Percentiles rank a stretch among this genome's conserved stretches.
Evolutionary conservation across 2,888 invertebrate species (phyloP).

Genomic region (Clanis bilineata): DNA sequence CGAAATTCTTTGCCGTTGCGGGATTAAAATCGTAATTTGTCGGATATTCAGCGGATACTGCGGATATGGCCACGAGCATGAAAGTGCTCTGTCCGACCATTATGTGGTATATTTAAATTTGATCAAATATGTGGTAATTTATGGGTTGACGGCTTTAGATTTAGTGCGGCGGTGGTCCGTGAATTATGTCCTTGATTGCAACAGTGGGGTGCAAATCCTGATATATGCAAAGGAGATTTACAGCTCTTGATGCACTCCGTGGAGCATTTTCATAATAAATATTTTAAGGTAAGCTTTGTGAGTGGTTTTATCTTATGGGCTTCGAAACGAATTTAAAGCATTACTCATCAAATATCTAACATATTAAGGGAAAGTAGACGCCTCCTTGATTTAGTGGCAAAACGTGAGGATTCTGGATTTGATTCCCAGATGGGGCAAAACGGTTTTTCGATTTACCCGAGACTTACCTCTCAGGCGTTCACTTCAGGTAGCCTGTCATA

Average conservation of each 20-base stretch:
- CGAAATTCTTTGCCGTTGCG: slow-evolving; percentile 57
- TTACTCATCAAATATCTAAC: no score
- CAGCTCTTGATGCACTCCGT: background rate
- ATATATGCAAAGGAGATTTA: slow-evolving; percentile 13
- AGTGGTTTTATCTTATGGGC: background rate
- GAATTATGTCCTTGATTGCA: slow-evolving; percentile 14
- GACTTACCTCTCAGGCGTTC: no score
- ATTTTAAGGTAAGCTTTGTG: background rate
- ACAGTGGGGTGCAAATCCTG: slow-evolving; percentile 26
- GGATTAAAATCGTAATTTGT: slow-evolving; percentile 55
- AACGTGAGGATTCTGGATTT: no score
- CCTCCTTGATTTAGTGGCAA: no score
- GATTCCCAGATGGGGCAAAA: no score
- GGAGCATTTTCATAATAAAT: background rate
- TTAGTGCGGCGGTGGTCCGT: slow-evolving; percentile 4
- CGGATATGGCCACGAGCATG: slow-evolving; percentile 1
- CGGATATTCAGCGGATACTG: slow-evolving; percentile 26
- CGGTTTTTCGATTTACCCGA: no score
- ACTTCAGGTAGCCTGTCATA: no score
- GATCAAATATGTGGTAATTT: slow-evolving; percentile 14
- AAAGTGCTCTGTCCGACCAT: slow-evolving; percentile 4
- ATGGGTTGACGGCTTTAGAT: slow-evolving; percentile 12
- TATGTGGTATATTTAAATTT: slow-evolving; percentile 12
- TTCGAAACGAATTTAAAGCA: no score
- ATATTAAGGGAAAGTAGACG: no score